Base-by-base conservation (phyloP, 2,113 vertebrate species). In the Turdus rufiventris region DNA sequence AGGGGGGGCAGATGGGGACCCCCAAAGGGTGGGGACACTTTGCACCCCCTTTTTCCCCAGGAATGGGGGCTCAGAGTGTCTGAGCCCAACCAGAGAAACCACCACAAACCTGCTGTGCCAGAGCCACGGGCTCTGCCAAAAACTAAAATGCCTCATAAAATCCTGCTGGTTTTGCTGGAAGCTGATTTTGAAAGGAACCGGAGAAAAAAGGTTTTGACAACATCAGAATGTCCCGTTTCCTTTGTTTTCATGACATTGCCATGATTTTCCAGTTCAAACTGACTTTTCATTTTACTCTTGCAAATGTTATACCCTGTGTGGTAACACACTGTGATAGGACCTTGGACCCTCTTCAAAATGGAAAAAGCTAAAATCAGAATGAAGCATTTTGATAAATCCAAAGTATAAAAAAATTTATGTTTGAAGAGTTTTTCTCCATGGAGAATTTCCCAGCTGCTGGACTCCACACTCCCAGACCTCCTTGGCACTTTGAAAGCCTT, bases 131-230 rank as follows among this genome's bases (percentile, higher is more conserved):
- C 71, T 93, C 96, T 88, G 92, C 93, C 91, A 83, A 71, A 50
- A 86, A 13, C 45, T 53, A 5, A 88, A 91, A 88, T 19, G 72
- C 75, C 95, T 96, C 91, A 42, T 88, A 93, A 96, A 93, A 92
- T 23, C 72, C 77, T 81, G 75, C 91, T 88, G 92, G 82, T 43
- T 93, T 90, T 88, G 75, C 95, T 96, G 79, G 90, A 82, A 93
- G 92, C 91, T 74, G 91, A 54, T 62, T 94, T 93, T 94, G 92
- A 93, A 93, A 95, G 91, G 83, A 95, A 90, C 88, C 94, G 85
- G 93, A 85, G 71, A 43, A 54, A 38, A 90, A 70, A 62, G 57
- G 75, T 73, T 95, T 70, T 91, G 94, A 92, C 85, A 86, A 56
- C 91, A 80, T 53, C 75, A 93, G 91, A 94, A 88, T 42, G 94